These are phyloP conservation scores for Carterocephalus palaemon DNA, from an alignment of 2,888 invertebrate genomes.

Conservation along the genomic window DNA sequence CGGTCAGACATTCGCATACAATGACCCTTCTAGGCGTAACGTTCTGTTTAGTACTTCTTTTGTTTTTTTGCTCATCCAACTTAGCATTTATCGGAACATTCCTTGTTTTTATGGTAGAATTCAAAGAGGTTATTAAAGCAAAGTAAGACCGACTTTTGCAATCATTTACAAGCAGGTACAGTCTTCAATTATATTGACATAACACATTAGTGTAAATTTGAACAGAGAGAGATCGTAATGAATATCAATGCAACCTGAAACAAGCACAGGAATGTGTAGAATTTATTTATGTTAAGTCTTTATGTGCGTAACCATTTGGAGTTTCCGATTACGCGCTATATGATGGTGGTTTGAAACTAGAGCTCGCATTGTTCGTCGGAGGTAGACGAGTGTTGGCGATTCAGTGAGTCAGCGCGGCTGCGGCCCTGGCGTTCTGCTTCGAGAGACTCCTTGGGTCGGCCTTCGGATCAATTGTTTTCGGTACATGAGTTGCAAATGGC, in stretches of 20 bases:
- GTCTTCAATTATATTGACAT: too few species aligned
- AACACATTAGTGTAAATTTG: too few species aligned
- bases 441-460: constrained; percentile 20
- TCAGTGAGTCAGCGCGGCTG: constrained; percentile 7
- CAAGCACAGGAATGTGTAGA: constrained; percentile 4
- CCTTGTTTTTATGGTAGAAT: too few species aligned
- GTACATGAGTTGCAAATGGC: not conserved
- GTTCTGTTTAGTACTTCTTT: too few species aligned
- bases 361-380: constrained; percentile 17
- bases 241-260: constrained; percentile 3
- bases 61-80: too few species aligned
- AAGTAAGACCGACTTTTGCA: too few species aligned
- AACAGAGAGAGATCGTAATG: not conserved
- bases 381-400: constrained; percentile 4
- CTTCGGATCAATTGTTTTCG: constrained; percentile 10
- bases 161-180: too few species aligned
- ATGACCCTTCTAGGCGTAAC: constrained; percentile 17
- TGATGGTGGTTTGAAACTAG: constrained; percentile 18
- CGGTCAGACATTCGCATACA: constrained; percentile 24
- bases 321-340: constrained; percentile 24
- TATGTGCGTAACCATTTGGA: constrained; percentile 21
- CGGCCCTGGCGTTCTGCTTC: constrained; percentile 19
- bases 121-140: too few species aligned
- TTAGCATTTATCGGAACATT: too few species aligned
- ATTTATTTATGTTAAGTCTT: constrained; percentile 18